Evolutionary conservation across 2,888 invertebrate species (phyloP).

Genomic region (Brachyptera risi): DNA sequence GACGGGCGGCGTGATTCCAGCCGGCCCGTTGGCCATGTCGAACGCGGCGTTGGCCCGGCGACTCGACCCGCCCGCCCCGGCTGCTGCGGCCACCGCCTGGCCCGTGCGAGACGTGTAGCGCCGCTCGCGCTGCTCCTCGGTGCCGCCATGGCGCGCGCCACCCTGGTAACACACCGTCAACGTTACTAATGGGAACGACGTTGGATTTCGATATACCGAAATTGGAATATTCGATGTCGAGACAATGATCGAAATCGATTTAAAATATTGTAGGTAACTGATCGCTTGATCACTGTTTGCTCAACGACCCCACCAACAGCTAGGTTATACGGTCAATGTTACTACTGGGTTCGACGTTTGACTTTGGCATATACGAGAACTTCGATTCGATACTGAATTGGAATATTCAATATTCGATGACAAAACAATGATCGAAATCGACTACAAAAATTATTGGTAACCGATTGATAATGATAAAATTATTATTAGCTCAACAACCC

Average conservation of each 20-base stretch:
- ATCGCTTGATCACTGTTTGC: no score
- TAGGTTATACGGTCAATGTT: no score
- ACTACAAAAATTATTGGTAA: no score
- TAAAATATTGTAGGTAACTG: no score
- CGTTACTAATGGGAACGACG: no score
- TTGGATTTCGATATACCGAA: not conserved
- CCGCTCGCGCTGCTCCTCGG: conserved; percentile 46
- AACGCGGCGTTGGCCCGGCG: conserved; percentile 38
- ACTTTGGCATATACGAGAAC: not conserved
- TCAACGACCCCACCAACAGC: no score
- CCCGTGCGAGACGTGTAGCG: conserved; percentile 37
- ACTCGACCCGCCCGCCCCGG: conserved; percentile 37
- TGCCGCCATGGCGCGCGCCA: conserved; percentile 48
- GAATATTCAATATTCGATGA: not conserved
- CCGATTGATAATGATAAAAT: no score
- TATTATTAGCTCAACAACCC: no score
- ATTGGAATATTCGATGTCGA: not conserved
- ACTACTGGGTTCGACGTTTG: no score
- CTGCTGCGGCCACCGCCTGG: conserved; percentile 27
- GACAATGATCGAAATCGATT: no score
- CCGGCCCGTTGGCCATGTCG: conserved; percentile 30
- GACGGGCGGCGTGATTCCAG: conserved; percentile 42
- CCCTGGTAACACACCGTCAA: conserved; percentile 38
- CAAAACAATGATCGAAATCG: no score
- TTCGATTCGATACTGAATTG: no score